These are phyloP conservation scores for Mercenaria mercenaria DNA, from an alignment of 1,140 invertebrate species.

Conservation along the genomic window DNA sequence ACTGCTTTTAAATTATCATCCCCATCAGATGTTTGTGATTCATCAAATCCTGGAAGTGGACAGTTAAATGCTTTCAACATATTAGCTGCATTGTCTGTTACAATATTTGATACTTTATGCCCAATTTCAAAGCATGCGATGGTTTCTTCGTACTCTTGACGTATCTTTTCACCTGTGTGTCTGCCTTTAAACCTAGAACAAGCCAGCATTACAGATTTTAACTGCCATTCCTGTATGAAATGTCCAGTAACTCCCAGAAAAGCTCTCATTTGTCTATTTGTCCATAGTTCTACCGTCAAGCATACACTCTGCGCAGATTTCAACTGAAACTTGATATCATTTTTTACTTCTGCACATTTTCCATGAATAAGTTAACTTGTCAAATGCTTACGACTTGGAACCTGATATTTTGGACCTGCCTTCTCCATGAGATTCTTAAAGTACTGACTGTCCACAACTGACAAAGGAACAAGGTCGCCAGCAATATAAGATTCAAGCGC, in stretches of 20 bases:
- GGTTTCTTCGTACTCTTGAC: neutral
- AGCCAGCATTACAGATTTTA: neutral
- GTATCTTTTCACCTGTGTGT: neutral
- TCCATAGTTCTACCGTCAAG: neutral
- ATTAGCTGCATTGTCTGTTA: constrained; percentile 2
- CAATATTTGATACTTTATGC: neutral
- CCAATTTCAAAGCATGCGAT: neutral
- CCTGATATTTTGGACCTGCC: no score
- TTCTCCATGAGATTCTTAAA: no score
- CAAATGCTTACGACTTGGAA: no score
- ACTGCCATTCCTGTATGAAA: neutral
- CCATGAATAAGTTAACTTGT: no score
- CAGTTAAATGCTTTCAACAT: neutral
- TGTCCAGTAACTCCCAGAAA: constrained; percentile 1
- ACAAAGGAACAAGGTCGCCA: no score
- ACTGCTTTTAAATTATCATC: constrained; percentile 6
- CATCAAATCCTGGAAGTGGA: neutral
- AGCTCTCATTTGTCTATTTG: neutral
- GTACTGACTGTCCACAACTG: no score
- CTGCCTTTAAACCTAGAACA: neutral
- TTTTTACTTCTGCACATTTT: no score
- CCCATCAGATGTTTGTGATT: neutral
- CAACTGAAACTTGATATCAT: neutral
- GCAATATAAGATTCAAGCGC: no score
- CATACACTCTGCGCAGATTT: neutral